Evolutionary conservation across 2,888 invertebrate genomes (phyloP).

Genomic region (Stenichneumon culpator): DNA sequence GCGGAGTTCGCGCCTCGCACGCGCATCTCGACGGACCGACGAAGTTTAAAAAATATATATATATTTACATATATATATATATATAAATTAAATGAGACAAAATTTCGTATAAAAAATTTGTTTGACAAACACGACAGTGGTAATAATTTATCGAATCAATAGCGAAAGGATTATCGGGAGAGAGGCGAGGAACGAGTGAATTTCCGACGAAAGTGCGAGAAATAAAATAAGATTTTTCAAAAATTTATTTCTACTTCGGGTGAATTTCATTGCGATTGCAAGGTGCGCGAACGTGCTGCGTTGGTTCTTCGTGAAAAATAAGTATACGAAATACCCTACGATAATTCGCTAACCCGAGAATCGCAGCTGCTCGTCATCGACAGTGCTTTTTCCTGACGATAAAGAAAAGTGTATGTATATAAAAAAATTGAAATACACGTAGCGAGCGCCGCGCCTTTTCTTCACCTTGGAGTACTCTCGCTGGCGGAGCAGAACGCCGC

Average conservation of each 20-base stretch:
- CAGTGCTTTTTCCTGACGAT: neutral
- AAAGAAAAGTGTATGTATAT: neutral
- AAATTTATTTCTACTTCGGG: neutral
- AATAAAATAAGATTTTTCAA: neutral
- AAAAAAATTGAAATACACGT: neutral
- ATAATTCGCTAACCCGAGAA: too few species aligned
- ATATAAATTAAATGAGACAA: neutral
- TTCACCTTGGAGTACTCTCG: constrained; percentile 34
- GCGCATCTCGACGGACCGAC: neutral
- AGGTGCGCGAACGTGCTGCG: too few species aligned
- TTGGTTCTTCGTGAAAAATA: too few species aligned
- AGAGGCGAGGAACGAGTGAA: neutral
- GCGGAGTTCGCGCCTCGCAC: constrained; percentile 47
- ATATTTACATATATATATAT: too few species aligned
- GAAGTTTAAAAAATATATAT: too few species aligned
- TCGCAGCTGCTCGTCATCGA: too few species aligned
- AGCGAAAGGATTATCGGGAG: neutral
- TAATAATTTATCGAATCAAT: neutral
- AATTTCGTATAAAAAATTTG: neutral
- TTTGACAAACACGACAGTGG: neutral
- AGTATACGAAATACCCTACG: too few species aligned
- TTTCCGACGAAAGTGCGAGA: neutral
- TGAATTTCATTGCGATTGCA: neutral
- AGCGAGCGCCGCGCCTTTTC: constrained; percentile 35
- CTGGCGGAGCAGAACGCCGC: constrained; percentile 12